Conservation (phyloP, 2,888 invertebrate species). For the Mylabris sibirica region DNA sequence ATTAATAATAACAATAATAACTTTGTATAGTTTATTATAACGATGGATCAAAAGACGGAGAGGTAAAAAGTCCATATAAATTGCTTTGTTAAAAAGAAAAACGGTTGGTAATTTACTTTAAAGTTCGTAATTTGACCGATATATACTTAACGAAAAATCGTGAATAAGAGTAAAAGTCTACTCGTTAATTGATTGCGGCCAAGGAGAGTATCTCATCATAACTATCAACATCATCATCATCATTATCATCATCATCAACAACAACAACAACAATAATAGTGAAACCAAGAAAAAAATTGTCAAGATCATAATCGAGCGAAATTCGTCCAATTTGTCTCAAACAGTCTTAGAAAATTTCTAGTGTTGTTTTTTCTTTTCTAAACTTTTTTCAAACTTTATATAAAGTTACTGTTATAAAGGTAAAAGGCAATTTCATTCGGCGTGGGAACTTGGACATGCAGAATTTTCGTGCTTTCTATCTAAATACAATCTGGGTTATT, state of each 20-base stretch:
- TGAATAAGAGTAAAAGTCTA: constrained; percentile 40
- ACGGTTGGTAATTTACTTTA: background rate
- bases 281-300: background rate
- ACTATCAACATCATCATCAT: background rate
- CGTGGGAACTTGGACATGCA: constrained; percentile 52
- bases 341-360: background rate
- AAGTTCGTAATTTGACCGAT: constrained; percentile 3
- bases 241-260: background rate
- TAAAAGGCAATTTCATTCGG: constrained; percentile 10
- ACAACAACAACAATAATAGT: constrained; percentile 6
- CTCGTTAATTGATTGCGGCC: constrained; percentile 36
- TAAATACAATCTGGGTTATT: constrained; percentile 53
- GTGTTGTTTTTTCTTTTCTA: background rate
- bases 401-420: constrained; percentile 1
- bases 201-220: constrained; percentile 31
- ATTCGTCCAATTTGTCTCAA: constrained; percentile 2
- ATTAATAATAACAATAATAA: background rate
- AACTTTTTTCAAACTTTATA: background rate
- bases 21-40: background rate
- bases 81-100: background rate
- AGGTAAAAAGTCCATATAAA: background rate
- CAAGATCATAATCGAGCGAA: background rate
- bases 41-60: background rate
- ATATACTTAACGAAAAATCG: constrained; percentile 34
- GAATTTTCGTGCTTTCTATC: constrained; percentile 52